phyloP scores from a whole-genome alignment of 2,888 invertebrate genomes.

The Cynaeus angustus region DNA sequence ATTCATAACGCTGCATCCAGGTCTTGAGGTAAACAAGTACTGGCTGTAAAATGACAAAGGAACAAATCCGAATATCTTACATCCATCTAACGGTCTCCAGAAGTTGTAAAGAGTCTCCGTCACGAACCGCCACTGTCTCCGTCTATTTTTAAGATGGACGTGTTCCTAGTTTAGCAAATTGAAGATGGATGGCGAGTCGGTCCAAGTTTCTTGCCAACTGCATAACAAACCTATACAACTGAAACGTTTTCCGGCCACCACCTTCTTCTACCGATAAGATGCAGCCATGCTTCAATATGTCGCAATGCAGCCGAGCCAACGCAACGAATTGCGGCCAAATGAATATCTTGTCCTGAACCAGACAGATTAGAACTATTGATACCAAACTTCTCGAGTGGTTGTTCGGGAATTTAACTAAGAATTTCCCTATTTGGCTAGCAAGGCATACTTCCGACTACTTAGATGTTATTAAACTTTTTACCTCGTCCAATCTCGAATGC shows the following conservation, averaged over 20 bases:
- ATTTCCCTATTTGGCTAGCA: conserved; percentile 30
- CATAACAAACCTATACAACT: conserved; percentile 56
- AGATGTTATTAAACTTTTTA: conserved; percentile 41
- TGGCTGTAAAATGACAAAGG: too few species aligned
- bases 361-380: conserved; percentile 44
- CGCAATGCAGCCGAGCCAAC: conserved; percentile 66
- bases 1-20: too few species aligned
- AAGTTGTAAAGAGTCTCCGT: too few species aligned
- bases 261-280: conserved; percentile 59
- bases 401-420: conserved; percentile 32
- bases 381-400: conserved; percentile 35
- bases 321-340: conserved; percentile 55
- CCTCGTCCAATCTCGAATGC: conserved; percentile 22
- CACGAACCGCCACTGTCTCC: conserved; percentile 6
- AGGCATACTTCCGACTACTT: conserved; percentile 22
- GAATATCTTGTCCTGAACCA: conserved; percentile 34
- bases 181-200: conserved; percentile 50
- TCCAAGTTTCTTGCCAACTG: conserved; percentile 53
- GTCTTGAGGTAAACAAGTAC: too few species aligned
- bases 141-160: conserved; percentile 33
- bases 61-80: too few species aligned
- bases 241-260: conserved; percentile 54
- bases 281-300: conserved; percentile 67
- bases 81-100: too few species aligned
- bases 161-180: conserved; percentile 52